phyloP scores from a whole-genome alignment of 64 coral and sea anemone species.

The Anthopleura sola region DNA sequence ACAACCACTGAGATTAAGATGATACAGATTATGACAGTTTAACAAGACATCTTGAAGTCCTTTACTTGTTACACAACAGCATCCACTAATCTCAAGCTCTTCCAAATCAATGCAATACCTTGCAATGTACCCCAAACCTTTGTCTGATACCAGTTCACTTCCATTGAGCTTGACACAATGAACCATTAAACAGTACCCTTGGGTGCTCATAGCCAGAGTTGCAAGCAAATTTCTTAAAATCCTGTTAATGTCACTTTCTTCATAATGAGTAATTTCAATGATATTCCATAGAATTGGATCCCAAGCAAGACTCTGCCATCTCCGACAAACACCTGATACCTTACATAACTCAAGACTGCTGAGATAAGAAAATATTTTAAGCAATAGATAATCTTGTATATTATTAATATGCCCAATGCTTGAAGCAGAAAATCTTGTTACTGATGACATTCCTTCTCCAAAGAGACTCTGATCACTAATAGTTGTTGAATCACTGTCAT shows the following conservation, averaged over 20 bases:
- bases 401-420: conserved; percentile 54
- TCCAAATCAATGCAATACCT: conserved; percentile 92
- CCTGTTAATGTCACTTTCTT: conserved; percentile 92
- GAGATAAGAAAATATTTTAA: conserved; percentile 82
- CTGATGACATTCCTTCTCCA: conserved; percentile 36
- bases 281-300: conserved; percentile 84
- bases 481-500: conserved; percentile 87
- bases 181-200: conserved; percentile 90
- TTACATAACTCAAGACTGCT: conserved; percentile 74
- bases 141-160: conserved; percentile 93
- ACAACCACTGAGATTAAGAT: conserved; percentile 80
- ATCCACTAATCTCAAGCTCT: conserved; percentile 77
- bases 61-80: conserved; percentile 92
- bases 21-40: conserved; percentile 59
- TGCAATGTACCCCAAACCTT: conserved; percentile 81
- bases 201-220: conserved; percentile 78
- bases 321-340: conserved; percentile 82
- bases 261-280: conserved; percentile 76
- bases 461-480: conserved; percentile 81
- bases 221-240: conserved; percentile 75
- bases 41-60: conserved; percentile 85
- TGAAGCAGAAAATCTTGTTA: conserved; percentile 14
- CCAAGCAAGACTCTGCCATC: conserved; percentile 92
- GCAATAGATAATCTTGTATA: conserved; percentile 76
- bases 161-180: conserved; percentile 79